Base-by-base conservation (phyloP, 1,140 invertebrate genomes). In the Drosophila repleta region DNA sequence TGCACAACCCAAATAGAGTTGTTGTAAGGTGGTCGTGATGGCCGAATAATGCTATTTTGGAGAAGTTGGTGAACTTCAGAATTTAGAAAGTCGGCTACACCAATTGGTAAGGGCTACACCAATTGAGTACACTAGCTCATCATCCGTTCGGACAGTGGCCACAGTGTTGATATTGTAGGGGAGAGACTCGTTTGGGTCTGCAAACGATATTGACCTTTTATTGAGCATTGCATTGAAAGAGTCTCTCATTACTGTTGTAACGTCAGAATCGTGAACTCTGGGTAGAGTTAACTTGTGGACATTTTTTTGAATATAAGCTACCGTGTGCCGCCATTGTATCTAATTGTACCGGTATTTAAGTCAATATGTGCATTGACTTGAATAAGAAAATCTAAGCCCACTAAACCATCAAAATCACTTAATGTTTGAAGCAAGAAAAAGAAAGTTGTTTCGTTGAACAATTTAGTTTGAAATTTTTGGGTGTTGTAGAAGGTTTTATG, bases 101-200 rank as follows among this genome's bases (percentile, higher is more conserved):
- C 45, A 46, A 21, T 11, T 18, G 45, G 1, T 24, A 24, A 24
- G 46, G 21, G 21, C n/a, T 24, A 24, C n/a, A 48, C n/a, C 24
- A n/a, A n/a, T 48, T 24, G 46, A 24, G 21, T 48, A 48, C 10
- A 48, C 46, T 13, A 20, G 46, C 46, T 26, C 46, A n/a, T 48
- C 20, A 8, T 45, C 10, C 18, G 43, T 45, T 45, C 43, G 17
- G 43, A 20, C 20, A 17, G 43, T 45, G 18, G 46, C 46, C 21
- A 48, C 46, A 26, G 46, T 48, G 21, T 48, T 48, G 20, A n/a
- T 46, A 20, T 46, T 46, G 20, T 46, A 46, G 7, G 43, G 43
- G 10, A 46, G 43, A 8, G 32, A 32, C 32, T 32, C 32, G 32
- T 32, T 8, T 32, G 46, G 46, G 46, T 49, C 21, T 3, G 46